Evolutionary conservation across 2,888 invertebrate genomes (phyloP).

Genomic region (Anthrax anthrax): DNA sequence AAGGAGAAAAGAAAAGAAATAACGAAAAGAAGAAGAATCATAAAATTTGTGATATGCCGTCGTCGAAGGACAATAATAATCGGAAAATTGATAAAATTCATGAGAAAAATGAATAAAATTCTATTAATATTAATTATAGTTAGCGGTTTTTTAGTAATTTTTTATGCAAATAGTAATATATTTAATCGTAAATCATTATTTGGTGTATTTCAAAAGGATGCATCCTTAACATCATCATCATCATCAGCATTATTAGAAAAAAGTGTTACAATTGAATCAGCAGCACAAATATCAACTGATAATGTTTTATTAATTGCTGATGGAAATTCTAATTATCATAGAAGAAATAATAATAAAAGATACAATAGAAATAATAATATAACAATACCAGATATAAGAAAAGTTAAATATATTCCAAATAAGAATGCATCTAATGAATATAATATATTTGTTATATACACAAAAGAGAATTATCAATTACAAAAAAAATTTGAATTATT

Average conservation of each 20-base stretch:
- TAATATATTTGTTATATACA: conserved; percentile 32
- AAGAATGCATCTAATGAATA: conserved; percentile 21
- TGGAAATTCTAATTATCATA: conserved; percentile 1
- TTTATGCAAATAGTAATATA: conserved; percentile 26
- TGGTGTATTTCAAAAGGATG: conserved; percentile 10
- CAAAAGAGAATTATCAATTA: conserved; percentile 29
- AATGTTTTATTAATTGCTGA: background rate
- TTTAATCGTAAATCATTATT: conserved; percentile 14
- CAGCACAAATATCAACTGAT: background rate
- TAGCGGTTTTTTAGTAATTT: conserved; percentile 24
- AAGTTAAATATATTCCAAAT: conserved; percentile 11
- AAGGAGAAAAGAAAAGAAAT: no score
- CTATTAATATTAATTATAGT: conserved; percentile 23
- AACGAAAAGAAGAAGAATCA: background rate
- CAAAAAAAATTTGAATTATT: conserved; percentile 32
- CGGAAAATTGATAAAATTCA: background rate
- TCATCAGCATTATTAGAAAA: background rate
- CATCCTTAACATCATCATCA: background rate
- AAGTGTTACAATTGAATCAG: background rate
- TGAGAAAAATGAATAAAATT: conserved; percentile 24
- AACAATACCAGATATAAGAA: conserved; percentile 9
- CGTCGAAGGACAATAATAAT: background rate
- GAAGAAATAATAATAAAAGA: background rate
- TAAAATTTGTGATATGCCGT: conserved; percentile 4
- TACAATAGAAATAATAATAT: conserved; percentile 1